Base-by-base conservation (phyloP, 1,140 invertebrate genomes). In the Solenopsis invicta region DNA sequence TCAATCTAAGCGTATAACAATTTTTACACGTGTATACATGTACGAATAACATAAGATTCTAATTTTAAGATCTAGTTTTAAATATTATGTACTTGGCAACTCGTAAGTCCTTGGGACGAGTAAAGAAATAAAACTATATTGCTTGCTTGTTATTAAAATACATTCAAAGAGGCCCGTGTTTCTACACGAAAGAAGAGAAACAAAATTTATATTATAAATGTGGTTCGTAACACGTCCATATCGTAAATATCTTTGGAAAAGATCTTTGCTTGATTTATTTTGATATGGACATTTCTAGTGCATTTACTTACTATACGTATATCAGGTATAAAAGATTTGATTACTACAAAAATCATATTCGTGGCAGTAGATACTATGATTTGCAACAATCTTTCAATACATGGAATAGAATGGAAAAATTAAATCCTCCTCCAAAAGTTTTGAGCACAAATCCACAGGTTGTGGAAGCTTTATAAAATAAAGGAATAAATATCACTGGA, bases 1-100 rank as follows among this genome's bases (percentile, higher is more conserved):
- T 66, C 21, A 62, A 72, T 74, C n/a, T 69, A 67, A 87, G 37
- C 34, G 54, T 50, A 84, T 66, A 37, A 84, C 56, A 72, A 64
- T 82, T 80, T 90, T 81, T 85, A 89, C 80, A 89, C 69, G 86
- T 85, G 21, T 80, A 80, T 69, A 87, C 74, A 77, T 54, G 67
- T 69, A 85, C 54, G 61, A 72, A 67, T 77, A 56, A 71, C 50
- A 37, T 85, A 85, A 59, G 69, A 62, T 29, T 59, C 29, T 29
- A 29, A 2, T 29, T 29, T 29, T 29, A 29, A 29, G 41, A 41
- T 41, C 67, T 86, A 86, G 9, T 77, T 52, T 81, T 81, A 66
- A 77, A 66, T 74, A 74, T 54, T 86, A 52, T 50, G 2, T 88
- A 85, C 61, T 78, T 71, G 71, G 87, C 71, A 78, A 77, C 61